Percentiles rank a stretch among this genome's conserved stretches.
Conservation (phyloP, 2,113 vertebrate species). For the Xenus cinereus region DNA sequence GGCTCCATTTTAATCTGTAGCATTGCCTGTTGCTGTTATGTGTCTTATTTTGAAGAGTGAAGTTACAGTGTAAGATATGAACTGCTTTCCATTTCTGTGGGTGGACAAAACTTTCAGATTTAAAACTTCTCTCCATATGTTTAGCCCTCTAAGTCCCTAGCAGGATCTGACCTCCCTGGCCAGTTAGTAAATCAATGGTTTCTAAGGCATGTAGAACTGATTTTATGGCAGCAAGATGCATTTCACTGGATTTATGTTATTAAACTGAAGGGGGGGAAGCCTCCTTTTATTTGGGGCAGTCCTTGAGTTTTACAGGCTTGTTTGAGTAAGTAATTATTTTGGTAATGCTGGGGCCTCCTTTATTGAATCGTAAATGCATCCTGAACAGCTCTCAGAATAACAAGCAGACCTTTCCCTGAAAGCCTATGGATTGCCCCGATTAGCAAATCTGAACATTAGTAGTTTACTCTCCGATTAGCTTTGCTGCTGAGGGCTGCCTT, state of each 20-base stretch:
- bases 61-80: not conserved
- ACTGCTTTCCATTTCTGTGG: not conserved
- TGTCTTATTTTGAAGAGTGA: not conserved
- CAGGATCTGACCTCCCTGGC: conserved; percentile 51
- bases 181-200: conserved; percentile 64
- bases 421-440: conserved; percentile 43
- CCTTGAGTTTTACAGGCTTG: conserved; percentile 73
- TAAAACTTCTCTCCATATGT: conserved; percentile 15
- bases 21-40: not conserved
- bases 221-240: conserved; percentile 75
- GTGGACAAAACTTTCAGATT: not conserved
- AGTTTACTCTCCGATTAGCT: conserved; percentile 43
- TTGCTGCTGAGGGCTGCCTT: conserved; percentile 27
- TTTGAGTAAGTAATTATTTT: conserved; percentile 80
- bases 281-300: conserved; percentile 67
- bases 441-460: conserved; percentile 44
- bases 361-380: conserved; percentile 75
- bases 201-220: conserved; percentile 61
- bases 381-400: conserved; percentile 50
- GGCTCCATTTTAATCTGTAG: not conserved
- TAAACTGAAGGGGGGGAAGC: conserved; percentile 59
- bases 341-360: conserved; percentile 71
- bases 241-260: conserved; percentile 76
- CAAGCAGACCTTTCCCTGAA: conserved; percentile 40
- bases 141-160: not conserved